Conservation (phyloP, 1,140 invertebrate genomes). For the Drosophila funebris region DNA sequence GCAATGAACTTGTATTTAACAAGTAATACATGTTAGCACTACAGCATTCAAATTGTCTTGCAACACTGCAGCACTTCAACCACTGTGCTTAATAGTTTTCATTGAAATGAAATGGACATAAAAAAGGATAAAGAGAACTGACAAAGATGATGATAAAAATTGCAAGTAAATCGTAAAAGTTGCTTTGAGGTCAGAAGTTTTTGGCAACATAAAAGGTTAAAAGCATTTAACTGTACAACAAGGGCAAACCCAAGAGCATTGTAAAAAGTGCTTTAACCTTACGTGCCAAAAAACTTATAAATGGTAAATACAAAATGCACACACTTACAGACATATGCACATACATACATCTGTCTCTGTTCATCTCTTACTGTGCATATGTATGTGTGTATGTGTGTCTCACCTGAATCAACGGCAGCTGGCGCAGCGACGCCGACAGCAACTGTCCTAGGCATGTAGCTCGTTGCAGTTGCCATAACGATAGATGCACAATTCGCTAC, state of each 20-base stretch:
- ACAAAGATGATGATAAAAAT: constrained; percentile 1
- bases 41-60: not conserved
- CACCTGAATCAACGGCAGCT: constrained; percentile 32
- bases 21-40: not conserved
- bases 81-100: not conserved
- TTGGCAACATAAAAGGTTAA: constrained; percentile 28
- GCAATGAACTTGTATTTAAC: too few relatives aligned
- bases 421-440: constrained; percentile 1
- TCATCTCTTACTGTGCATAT: not conserved
- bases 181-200: constrained; percentile 23
- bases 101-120: not conserved
- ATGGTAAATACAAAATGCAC: constrained; percentile 28
- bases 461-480: constrained; percentile 45
- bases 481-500: not conserved
- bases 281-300: constrained; percentile 48
- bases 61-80: not conserved
- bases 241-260: constrained; percentile 54
- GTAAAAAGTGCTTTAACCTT: constrained; percentile 72
- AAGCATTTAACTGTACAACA: constrained; percentile 33
- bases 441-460: constrained; percentile 35
- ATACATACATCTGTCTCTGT: constrained; percentile 1
- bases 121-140: constrained; percentile 1
- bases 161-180: constrained; percentile 16
- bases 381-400: constrained; percentile 12
- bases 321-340: not conserved